Percentiles rank a stretch among this genome's conserved stretches.
phyloP scores from a whole-genome alignment of 2,113 vertebrate species.

The Anguilla japonica region DNA sequence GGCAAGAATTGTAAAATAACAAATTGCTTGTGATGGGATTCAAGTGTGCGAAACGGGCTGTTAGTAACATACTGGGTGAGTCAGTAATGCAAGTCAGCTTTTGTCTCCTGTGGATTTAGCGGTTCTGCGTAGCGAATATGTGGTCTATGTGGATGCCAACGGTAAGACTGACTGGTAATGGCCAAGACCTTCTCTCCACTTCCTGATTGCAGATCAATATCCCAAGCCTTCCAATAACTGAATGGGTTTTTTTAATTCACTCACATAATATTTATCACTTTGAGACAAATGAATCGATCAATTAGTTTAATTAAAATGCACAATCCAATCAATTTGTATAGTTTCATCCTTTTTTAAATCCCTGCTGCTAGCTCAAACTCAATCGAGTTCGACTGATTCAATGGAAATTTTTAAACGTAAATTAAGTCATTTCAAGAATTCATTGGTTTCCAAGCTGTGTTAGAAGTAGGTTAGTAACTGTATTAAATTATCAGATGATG shows the following conservation, averaged over 20 bases:
- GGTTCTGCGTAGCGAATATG: background rate
- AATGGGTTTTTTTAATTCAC: background rate
- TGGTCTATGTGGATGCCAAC: no score
- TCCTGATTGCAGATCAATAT: background rate
- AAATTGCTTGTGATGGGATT: background rate
- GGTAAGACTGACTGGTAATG: background rate
- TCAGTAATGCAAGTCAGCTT: background rate
- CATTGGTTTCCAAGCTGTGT: background rate
- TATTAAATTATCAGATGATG: slow-evolving; percentile 47
- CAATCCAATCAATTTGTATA: background rate
- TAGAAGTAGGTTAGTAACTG: slow-evolving; percentile 21
- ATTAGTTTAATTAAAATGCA: background rate
- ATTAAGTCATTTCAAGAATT: slow-evolving; percentile 27
- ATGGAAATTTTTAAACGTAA: background rate
- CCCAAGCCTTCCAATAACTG: background rate
- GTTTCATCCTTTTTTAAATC: background rate
- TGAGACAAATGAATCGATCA: background rate
- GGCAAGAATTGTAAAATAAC: background rate
- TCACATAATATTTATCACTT: background rate
- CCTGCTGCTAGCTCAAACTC: background rate
- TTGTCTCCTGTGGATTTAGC: background rate
- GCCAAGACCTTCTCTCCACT: background rate
- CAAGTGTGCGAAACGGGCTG: background rate
- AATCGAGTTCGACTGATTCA: background rate
- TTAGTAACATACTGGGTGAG: background rate